These are phyloP conservation scores for Arothron firmamentum DNA, from an alignment of 2,113 vertebrate genomes.

Conservation along the genomic window DNA sequence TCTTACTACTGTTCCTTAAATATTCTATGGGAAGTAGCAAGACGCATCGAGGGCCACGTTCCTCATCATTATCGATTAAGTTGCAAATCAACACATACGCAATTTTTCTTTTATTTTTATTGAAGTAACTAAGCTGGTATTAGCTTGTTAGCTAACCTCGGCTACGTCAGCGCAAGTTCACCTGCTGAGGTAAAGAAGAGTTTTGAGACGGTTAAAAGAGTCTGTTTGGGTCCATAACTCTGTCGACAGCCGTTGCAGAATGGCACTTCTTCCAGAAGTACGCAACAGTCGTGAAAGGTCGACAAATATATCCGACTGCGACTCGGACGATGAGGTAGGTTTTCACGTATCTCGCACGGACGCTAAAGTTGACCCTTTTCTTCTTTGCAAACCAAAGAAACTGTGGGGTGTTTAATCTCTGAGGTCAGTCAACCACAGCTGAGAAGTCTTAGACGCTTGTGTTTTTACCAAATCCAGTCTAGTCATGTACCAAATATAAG, in stretches of 20 bases:
- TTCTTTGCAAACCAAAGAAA: background rate
- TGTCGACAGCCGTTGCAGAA: constrained; percentile 3
- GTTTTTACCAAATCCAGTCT: too few species aligned
- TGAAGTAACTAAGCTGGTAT: background rate
- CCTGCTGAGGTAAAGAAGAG: background rate
- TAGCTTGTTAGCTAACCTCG: constrained; percentile 2
- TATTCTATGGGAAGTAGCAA: too few species aligned
- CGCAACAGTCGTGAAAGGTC: constrained; percentile 24
- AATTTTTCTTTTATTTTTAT: background rate
- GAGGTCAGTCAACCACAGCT: background rate
- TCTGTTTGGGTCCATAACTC: background rate
- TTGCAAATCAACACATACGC: too few species aligned
- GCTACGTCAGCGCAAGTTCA: constrained; percentile 2
- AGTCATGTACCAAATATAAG: too few species aligned
- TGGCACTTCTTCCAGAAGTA: constrained; percentile 26
- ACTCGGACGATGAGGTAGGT: constrained; percentile 59
- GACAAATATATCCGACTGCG: constrained; percentile 22
- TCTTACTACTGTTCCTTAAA: too few species aligned
- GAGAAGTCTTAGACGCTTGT: background rate
- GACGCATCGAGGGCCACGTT: too few species aligned
- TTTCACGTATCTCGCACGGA: background rate
- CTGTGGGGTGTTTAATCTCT: background rate
- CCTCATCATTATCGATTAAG: too few species aligned
- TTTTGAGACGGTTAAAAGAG: background rate
- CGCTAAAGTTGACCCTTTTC: background rate